Conservation (phyloP, 1,140 invertebrate species). For the Achroia grisella region DNA sequence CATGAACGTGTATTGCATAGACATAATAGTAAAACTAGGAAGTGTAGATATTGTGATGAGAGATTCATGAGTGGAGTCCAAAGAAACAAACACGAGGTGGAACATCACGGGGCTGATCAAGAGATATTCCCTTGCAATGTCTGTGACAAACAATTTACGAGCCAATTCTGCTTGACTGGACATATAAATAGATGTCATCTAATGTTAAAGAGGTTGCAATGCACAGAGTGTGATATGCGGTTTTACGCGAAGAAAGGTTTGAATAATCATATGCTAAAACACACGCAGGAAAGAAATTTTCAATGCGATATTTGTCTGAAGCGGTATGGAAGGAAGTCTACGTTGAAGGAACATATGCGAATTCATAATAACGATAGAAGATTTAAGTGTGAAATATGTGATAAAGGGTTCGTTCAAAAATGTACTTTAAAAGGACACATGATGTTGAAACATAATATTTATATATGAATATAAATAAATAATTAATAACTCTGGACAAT, state of each 20-base stretch:
- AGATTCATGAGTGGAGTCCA: slow-evolving; percentile 16
- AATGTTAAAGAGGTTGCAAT: slow-evolving; percentile 13
- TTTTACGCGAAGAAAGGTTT: slow-evolving; percentile 16
- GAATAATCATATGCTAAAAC: slow-evolving; percentile 45
- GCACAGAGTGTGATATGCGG: slow-evolving; percentile 13
- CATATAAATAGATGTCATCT: slow-evolving; percentile 26
- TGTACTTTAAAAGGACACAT: slow-evolving; percentile 69
- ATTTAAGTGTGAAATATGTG: slow-evolving; percentile 81
- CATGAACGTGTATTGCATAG: slow-evolving; percentile 7
- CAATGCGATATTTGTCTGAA: slow-evolving; percentile 77
- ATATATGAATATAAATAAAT: too few relatives aligned
- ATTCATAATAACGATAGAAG: slow-evolving; percentile 83
- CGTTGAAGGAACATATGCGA: slow-evolving; percentile 55
- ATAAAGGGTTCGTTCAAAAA: slow-evolving; percentile 77
- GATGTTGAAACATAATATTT: slow-evolving; percentile 36
- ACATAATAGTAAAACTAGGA: slow-evolving; percentile 5
- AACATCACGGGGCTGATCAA: slow-evolving; percentile 16
- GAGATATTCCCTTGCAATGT: slow-evolving; percentile 19
- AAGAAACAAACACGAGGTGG: slow-evolving; percentile 19
- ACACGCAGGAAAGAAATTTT: slow-evolving; percentile 81
- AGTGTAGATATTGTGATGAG: slow-evolving; percentile 20
- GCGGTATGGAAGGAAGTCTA: slow-evolving; percentile 65
- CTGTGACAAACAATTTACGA: slow-evolving; percentile 20
- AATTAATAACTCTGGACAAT: too few relatives aligned
- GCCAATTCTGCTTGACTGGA: slow-evolving; percentile 5